These are phyloP conservation scores for Schizopygopsis malacanthus DNA, from an alignment of 2,797 vertebrate genomes.

Conservation along the genomic window DNA sequence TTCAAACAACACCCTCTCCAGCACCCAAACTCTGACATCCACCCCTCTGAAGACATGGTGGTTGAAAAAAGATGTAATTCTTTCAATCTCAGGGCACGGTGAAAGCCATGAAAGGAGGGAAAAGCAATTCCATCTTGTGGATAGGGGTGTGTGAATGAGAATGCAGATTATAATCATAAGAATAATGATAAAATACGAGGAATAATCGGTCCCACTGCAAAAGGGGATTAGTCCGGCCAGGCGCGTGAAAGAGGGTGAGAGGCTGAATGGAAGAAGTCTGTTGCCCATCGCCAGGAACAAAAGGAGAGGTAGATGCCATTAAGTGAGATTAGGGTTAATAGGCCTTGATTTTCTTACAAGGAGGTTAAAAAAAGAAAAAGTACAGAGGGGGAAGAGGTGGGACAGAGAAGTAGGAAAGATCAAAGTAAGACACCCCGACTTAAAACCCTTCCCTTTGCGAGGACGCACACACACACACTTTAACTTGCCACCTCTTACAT, in stretches of 20 bases:
- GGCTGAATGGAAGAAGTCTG: slow-evolving; percentile 92
- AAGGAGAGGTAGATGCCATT: slow-evolving; percentile 93
- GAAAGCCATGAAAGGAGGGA: slow-evolving; percentile 65
- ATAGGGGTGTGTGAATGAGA: slow-evolving; percentile 82
- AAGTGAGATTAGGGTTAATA: slow-evolving; percentile 99
- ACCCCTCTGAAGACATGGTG: slow-evolving; percentile 29
- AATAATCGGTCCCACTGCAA: slow-evolving; percentile 90
- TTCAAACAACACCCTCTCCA: slow-evolving; percentile 65
- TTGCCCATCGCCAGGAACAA: slow-evolving; percentile 92
- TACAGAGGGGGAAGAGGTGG: slow-evolving; percentile 60
- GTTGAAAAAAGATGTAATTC: slow-evolving; percentile 81
- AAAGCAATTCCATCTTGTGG: slow-evolving; percentile 82
- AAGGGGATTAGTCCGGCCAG: slow-evolving; percentile 88
- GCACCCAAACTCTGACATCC: slow-evolving; percentile 54
- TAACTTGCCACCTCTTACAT: slow-evolving; percentile 83
- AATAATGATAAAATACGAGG: slow-evolving; percentile 91
- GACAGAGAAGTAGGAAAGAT: slow-evolving; percentile 82
- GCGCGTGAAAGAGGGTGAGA: slow-evolving; percentile 89
- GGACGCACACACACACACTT: slow-evolving; percentile 45
- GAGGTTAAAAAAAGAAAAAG: slow-evolving; percentile 70
- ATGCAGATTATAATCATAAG: slow-evolving; percentile 87
- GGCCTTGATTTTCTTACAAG: slow-evolving; percentile 94
- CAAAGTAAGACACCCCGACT: slow-evolving; percentile 87
- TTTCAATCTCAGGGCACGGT: slow-evolving; percentile 74
- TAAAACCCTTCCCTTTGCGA: slow-evolving; percentile 82